phyloP scores from a whole-genome alignment of 2,113 vertebrate species.

The Campylorhamphus procurvoides region DNA sequence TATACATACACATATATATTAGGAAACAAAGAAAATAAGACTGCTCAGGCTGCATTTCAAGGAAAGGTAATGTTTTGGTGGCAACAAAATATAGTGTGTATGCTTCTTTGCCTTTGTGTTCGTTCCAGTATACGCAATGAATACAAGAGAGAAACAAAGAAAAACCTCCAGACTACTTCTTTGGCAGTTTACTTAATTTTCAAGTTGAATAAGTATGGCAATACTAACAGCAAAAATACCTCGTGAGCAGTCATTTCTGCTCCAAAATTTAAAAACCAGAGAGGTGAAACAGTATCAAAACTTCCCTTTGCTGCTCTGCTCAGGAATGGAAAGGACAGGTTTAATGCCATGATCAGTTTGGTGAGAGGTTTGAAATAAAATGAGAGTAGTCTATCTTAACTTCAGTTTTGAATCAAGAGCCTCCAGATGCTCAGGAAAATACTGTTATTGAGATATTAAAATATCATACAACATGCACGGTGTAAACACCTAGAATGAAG shows the following conservation, averaged over 20 bases:
- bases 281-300: neutral
- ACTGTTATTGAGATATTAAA: neutral
- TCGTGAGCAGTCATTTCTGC: neutral
- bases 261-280: neutral
- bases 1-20: no score
- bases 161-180: neutral
- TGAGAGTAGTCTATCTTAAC: neutral
- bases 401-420: neutral
- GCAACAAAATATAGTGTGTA: neutral
- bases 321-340: neutral
- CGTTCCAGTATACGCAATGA: neutral
- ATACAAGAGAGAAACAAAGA: neutral
- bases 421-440: neutral
- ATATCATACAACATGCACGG: accelerated
- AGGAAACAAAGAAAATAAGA: neutral
- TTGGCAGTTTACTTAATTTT: neutral
- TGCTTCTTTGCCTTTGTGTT: neutral
- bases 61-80: neutral
- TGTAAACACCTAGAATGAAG: neutral
- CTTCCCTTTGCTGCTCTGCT: neutral
- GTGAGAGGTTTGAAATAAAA: neutral
- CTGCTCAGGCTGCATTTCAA: neutral
- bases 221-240: neutral
- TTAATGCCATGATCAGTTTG: neutral
- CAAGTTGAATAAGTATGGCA: neutral